Evolutionary conservation across 2,797 vertebrate genomes (phyloP), one percentile per base, ranked within the genome.

Genomic region (Sibirionetta formosa): DNA sequence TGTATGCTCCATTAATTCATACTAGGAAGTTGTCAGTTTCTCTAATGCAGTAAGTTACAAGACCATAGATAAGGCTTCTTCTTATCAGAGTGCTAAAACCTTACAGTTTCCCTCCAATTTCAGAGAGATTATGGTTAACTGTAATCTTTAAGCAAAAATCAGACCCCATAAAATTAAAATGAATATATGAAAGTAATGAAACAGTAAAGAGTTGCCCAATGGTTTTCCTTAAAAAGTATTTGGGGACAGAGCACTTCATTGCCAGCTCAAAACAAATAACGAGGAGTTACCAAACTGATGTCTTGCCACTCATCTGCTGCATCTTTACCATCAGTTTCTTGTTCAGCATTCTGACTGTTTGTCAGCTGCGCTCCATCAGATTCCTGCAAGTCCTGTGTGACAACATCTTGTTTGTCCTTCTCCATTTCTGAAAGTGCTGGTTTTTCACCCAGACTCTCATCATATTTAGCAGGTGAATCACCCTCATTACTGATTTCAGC

Each of bases 261-360:
- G 58, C 20, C 14, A 65, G 31, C 24, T 78, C 53, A 80, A 58
- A 85, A 85, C 11, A 92, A 79, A 2, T 31, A 79, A 68, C 8
- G 69, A 53, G 4, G 12, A 15, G 12, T 98, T 97, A 99, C 99
- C 98, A 98, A 70, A 92, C 98, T 97, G 60, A 99, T 92, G 78
- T 99, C 96, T 91, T 99, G 98, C 99, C 99, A 99, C 79, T 99
- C 98, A 29, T 97, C 97, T 10, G 50, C 17, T 1, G 92, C 95
- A 54, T 84, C 91, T 36, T 97, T 70, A 29, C 76, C 53, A 35
- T 92, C 87, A 61, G 61, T 73, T 36, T 84, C 82, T 29, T 46
- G 70, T 79, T 95, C 95, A 66, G 36, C 38, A 2, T 22, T 54
- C 51, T 94, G 78, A 77, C 89, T 40, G 0, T 6, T 7, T 31